A percentile compares a stretch with the other conserved stretches of the same genome.
phyloP scores from a whole-genome alignment of 2,797 vertebrate genomes.

The Lateolabrax maculatus region DNA sequence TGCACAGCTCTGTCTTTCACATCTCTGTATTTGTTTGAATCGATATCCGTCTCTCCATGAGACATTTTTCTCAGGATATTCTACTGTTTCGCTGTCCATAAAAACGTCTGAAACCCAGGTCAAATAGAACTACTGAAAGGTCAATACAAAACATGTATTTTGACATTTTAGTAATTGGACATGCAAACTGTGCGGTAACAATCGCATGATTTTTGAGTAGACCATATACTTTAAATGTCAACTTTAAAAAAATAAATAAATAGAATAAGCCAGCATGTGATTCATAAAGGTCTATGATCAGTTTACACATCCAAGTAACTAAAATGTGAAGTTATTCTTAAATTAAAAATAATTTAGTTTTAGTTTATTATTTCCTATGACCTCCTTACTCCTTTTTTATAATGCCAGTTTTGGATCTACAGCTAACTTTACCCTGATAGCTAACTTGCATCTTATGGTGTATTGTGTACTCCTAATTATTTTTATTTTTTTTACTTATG shows the following conservation, averaged over 20 bases:
- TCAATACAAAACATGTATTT: not conserved
- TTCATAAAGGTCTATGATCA: not conserved
- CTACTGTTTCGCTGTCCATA: not conserved
- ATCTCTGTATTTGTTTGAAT: not conserved
- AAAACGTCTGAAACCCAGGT: not conserved
- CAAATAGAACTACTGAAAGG: not conserved
- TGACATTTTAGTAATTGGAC: slow-evolving; percentile 2
- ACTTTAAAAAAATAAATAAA: not conserved
- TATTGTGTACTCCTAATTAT: not conserved
- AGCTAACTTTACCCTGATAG: not conserved
- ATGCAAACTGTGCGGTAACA: not conserved
- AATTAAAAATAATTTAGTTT: not conserved
- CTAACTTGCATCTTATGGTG: not conserved
- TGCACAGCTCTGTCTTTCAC: not conserved
- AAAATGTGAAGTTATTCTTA: not conserved
- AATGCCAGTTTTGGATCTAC: not conserved
- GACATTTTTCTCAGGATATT: not conserved
- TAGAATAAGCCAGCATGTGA: not conserved
- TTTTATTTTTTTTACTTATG: not conserved
- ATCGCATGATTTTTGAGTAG: not conserved
- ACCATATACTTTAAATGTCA: not conserved
- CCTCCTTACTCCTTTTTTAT: not conserved
- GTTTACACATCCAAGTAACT: not conserved
- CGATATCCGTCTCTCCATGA: not conserved
- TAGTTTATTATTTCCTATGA: not conserved